Base-by-base conservation (phyloP, 2,113 vertebrate species). In the Empidonax alnorum region DNA sequence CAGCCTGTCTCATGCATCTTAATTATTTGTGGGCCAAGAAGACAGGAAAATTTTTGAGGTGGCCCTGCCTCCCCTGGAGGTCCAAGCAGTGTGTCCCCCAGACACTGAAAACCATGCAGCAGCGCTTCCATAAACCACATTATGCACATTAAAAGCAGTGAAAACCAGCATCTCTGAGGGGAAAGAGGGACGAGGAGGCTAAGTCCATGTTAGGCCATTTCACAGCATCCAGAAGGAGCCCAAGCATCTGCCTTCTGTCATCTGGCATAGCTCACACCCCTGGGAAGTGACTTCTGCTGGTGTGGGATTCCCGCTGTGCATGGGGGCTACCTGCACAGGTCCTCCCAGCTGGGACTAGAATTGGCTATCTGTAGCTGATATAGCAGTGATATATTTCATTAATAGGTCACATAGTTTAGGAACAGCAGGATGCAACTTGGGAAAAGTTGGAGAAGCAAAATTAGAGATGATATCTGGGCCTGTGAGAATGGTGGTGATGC, bases 1-100 rank as follows among this genome's bases (percentile, higher is more conserved):
- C 65, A 78, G 72, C 68, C 87, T 68, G 55, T 71, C 79, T 86
- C 59, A 91, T 9, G 28, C 44, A 67, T 88, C 56, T 83, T 90
- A 88, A 63, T 77, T 85, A 84, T 53, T 63, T 1, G 2, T 15
- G 65, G 35, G 33, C 50, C 78, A 66, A 91, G 87, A 79, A 80
- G 85, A 67, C 30, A 59, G 59, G 39, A 71, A 79, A 37, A 12
- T n/a, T 80, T 28, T 77, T 55, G 47, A 93, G 22, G 39, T 49
- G n/a, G 71, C 46, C 47, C 75, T 47, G n/a, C 17, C 39, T 71
- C 33, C 63, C 47, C 67, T 63, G 33, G 35, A 83, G 20, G 21
- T 44, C 31, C n/a, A 66, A 79, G 44, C 0, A 4, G 9, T 39
- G 37, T 77, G 49, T 72, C 20, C 27, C 80, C 33, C 47, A 50